phyloP scores from a whole-genome alignment of 2,888 invertebrate genomes.

The Allygus modestus region DNA sequence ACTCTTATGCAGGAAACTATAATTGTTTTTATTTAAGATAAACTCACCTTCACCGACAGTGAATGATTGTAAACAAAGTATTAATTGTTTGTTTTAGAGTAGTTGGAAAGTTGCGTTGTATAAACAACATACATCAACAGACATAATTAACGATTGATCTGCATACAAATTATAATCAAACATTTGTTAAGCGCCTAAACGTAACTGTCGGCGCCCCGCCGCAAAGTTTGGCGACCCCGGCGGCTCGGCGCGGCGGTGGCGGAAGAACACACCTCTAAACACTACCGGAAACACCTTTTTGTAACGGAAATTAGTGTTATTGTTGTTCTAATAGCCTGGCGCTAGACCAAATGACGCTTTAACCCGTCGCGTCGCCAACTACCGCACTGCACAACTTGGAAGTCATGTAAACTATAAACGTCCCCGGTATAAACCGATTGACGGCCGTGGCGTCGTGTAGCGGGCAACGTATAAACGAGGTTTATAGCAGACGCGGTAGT shows the following conservation, averaged over 20 bases:
- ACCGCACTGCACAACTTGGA: neutral
- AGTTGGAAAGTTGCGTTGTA: too few species aligned
- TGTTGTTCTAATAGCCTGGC: slow-evolving; percentile 47
- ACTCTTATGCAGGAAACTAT: too few species aligned
- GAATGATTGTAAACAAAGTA: too few species aligned
- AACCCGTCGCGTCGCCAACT: neutral
- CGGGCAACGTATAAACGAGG: too few species aligned
- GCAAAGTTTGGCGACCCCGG: slow-evolving; percentile 16
- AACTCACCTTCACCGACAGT: too few species aligned
- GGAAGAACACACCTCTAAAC: slow-evolving; percentile 41
- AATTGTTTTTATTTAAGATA: too few species aligned
- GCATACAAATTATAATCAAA: neutral
- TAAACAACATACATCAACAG: too few species aligned
- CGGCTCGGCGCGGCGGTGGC: neutral
- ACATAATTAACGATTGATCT: too few species aligned
- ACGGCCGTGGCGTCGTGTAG: neutral
- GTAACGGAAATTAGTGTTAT: slow-evolving; percentile 55
- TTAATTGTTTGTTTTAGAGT: too few species aligned
- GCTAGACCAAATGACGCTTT: slow-evolving; percentile 37
- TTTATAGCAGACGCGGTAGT: too few species aligned
- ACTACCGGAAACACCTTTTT: slow-evolving; percentile 52
- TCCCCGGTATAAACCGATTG: neutral
- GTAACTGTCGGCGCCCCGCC: neutral
- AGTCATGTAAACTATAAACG: neutral
- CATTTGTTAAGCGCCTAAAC: neutral